Conservation (phyloP, 2,797 vertebrate species). For the Hydrocynus forskahlii region DNA sequence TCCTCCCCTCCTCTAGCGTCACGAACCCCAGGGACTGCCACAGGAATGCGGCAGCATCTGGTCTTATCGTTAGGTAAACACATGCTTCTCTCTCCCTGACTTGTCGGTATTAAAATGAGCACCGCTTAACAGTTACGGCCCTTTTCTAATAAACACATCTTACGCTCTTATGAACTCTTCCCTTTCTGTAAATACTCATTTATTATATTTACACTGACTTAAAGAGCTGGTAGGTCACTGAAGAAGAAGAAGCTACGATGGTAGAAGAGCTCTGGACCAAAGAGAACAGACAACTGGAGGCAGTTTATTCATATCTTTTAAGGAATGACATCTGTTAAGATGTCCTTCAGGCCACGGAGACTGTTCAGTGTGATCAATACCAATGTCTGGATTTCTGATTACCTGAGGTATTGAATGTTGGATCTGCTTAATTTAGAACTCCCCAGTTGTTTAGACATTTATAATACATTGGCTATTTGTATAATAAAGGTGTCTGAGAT, state of each 20-base stretch:
- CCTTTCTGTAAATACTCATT: conserved; percentile 5
- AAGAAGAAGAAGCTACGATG: not conserved
- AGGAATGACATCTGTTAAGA: not conserved
- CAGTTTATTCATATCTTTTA: not conserved
- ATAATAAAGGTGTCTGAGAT: not conserved
- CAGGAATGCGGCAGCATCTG: conserved; percentile 61
- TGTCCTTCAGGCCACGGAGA: not conserved
- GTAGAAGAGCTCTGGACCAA: not conserved
- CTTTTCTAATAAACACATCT: conserved; percentile 28
- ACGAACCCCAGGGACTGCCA: conserved; percentile 39
- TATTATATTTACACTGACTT: conserved; percentile 7
- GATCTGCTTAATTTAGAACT: not conserved
- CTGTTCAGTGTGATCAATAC: not conserved
- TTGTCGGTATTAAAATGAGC: conserved; percentile 19
- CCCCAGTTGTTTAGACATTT: too few relatives aligned
- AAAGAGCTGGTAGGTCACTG: not conserved
- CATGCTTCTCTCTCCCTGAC: not conserved
- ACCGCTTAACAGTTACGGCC: conserved; percentile 4
- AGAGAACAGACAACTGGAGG: not conserved
- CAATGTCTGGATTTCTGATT: not conserved
- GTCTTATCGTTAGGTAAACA: conserved; percentile 53
- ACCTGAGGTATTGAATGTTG: not conserved
- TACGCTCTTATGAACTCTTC: conserved; percentile 26
- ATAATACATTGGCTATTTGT: not conserved
- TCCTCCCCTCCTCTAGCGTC: conserved; percentile 31